Base-by-base conservation (phyloP, 2,113 vertebrate genomes). In the Otus sunia region DNA sequence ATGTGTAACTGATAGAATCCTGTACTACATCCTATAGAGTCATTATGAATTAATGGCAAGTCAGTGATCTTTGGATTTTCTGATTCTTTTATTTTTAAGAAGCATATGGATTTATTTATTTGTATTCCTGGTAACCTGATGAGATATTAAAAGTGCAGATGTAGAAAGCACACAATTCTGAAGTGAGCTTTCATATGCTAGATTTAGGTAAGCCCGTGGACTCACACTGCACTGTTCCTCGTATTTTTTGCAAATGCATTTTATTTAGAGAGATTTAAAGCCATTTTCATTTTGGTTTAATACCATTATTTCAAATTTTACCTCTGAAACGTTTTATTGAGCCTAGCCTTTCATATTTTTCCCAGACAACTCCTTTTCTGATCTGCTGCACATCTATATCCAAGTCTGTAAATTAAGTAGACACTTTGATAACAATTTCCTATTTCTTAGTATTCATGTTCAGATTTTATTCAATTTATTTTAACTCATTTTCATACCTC, bases 401-500 rank as follows among this genome's bases (percentile, higher is more conserved):
- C 12, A 39, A 74, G 85, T 69, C 86, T 94, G 64, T 78, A 92
- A 92, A 88, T 85, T 87, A 87, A 67, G 69, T 5, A 81, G 73
- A 49, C 27, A 43, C 36, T 55, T 29, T 2, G 49, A 47, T 93
- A 87, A 85, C 30, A 60, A 77, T 85, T 93, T 81, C 30, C 41
- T 86, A 59, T 84, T 89, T 59, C 84, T 91, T 74, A 45, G 6
- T 14, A 67, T 59, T 89, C 68, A 8, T 23, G 50, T 71, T 81
- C 47, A 29, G 36, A 71, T 91, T 95, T 81, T 59, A 89, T 87
- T 91, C 68, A 30, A 87, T 91, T 95, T 86, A 69, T 92, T 88
- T 94, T 84, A 97, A 86, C 68, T 92, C 72, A 81, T 34, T 94
- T 96, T 74, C 60, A 84, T 78, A 55, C 73, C 60, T 81, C 90